Evolutionary conservation across 2,113 vertebrate species (phyloP), one percentile per base, ranked within the genome.

Genomic region (Caranx melampygus): DNA sequence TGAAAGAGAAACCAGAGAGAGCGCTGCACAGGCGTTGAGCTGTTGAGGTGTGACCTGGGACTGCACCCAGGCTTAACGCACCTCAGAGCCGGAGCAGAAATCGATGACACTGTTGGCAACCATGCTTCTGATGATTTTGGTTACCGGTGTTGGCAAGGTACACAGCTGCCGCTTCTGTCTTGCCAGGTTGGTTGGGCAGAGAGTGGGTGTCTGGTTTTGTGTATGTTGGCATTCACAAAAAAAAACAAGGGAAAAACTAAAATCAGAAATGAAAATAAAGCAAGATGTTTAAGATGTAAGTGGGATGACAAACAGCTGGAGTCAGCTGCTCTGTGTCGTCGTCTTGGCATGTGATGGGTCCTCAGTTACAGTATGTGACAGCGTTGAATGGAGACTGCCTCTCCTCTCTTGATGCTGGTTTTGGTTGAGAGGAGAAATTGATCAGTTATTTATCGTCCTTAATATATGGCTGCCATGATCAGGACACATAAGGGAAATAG

Each of bases 21-120:
- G 64, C 21, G 11, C 16, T n/a, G 18, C 67, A 11, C 55, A 65
- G 74, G 55, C 45, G 44, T 16, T 21, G 60, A 59, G 49, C 75
- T 58, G 71, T 14, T 72, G 70, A 83, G 69, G 63, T 81, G 81
- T 85, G 89, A 90, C 87, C 85, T 31, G 83, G 72, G 83, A 87
- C 42, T 45, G 10, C 63, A 47, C 63, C 77, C 21, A 21, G 1
- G 79, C 83, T 83, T 20, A 79, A 65, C 57, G 40, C 5, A 72
- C 72, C 79, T 70, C 74, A 58, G 67, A 64, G 74, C 65, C 15
- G 10, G 55, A 5, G 64, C 58, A 52, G 35, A 74, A 88, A 86
- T 90, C 78, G 40, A 86, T 84, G 76, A 69, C n/a, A 8, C 72
- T 71, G 31, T 60, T 75, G 71, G 81, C 86, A 79, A 70, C 3